These are phyloP conservation scores for Nasonovia ribisnigri DNA, from an alignment of 2,888 invertebrate genomes.

Conservation along the genomic window DNA sequence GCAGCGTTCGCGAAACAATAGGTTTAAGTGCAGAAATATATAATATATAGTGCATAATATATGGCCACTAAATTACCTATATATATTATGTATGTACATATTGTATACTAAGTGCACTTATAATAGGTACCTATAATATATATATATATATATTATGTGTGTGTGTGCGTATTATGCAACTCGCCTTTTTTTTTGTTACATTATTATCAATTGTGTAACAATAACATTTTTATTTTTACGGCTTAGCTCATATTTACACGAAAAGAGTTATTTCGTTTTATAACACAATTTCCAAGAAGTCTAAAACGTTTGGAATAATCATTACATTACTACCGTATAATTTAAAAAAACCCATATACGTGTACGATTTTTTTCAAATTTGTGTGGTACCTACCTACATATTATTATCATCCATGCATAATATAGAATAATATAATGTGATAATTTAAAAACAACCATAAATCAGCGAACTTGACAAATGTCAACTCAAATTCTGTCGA, in stretches of 20 bases:
- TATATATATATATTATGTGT: not conserved
- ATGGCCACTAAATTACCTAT: not conserved
- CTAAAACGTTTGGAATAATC: not conserved
- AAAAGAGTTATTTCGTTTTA: not conserved
- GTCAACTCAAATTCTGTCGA: not conserved
- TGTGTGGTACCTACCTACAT: not conserved
- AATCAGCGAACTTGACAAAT: not conserved
- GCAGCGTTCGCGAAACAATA: not conserved
- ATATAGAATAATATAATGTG: not conserved
- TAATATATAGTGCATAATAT: not conserved
- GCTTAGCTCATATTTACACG: not conserved
- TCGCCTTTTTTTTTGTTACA: not conserved
- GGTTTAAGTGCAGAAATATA: not conserved
- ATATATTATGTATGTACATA: not conserved
- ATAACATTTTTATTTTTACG: not conserved
- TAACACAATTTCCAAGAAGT: not conserved
- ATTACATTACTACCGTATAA: not conserved
- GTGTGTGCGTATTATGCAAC: not conserved
- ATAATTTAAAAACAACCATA: not conserved
- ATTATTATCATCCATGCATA: not conserved
- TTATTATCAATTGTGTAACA: slow-evolving; percentile 2
- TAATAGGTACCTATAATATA: not conserved
- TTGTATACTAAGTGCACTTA: not conserved
- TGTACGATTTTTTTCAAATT: not conserved
- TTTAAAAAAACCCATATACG: not conserved